Conservation (phyloP, 2,797 vertebrate species). For the Cetoscarus ocellatus region DNA sequence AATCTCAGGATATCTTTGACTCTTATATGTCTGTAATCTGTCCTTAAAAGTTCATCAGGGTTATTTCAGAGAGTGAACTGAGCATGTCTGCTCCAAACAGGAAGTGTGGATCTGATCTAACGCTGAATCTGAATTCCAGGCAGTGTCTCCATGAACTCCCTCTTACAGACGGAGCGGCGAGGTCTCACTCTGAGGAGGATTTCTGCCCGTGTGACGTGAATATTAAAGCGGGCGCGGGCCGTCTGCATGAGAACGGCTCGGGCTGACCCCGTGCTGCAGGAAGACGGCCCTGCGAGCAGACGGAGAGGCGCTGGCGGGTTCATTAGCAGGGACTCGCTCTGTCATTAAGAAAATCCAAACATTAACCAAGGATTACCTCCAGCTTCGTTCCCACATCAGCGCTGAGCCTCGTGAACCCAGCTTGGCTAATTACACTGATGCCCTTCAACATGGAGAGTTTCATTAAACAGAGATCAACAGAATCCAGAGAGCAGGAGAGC, state of each 20-base stretch:
- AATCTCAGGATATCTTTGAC: too few relatives aligned
- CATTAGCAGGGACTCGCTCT: constrained; percentile 33
- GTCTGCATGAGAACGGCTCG: not conserved
- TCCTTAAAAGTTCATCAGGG: not conserved
- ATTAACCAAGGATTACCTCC: constrained; percentile 52
- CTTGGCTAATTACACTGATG: constrained; percentile 21
- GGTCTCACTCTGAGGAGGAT: constrained; percentile 25
- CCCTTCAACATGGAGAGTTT: constrained; percentile 24
- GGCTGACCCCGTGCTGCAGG: not conserved
- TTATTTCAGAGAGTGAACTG: not conserved
- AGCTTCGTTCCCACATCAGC: constrained; percentile 53
- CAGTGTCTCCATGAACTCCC: not conserved
- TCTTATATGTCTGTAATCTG: not conserved
- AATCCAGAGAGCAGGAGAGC: too few relatives aligned
- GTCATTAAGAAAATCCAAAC: constrained; percentile 52
- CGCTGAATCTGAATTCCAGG: constrained; percentile 25
- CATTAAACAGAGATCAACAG: constrained; percentile 22
- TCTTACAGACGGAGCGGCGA: not conserved
- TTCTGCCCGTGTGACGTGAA: constrained; percentile 19
- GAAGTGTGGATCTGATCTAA: constrained; percentile 3
- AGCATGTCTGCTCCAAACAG: not conserved
- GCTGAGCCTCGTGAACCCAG: constrained; percentile 10
- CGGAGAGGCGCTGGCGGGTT: constrained; percentile 3
- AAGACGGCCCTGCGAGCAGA: not conserved
- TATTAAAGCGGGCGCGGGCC: not conserved